Evolutionary conservation across 2,113 vertebrate genomes (phyloP), one percentile per base, ranked within the genome.

Genomic region (Clarias macrocephalus): DNA sequence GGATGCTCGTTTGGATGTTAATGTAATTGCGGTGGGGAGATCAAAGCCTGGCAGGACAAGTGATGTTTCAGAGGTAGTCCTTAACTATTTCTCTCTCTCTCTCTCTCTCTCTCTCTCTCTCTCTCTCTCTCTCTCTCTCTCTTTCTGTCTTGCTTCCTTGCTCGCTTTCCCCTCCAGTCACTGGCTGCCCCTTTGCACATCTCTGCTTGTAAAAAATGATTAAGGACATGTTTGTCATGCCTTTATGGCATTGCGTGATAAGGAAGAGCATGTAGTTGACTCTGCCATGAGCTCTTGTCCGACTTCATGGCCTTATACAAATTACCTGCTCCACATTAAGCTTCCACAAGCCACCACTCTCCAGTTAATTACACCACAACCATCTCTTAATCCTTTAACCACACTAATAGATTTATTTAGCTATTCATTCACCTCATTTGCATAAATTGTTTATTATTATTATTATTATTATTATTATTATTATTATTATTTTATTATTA

Each of bases 131-230:
- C n/a, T n/a, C 62, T 68, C 84, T 86, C 37, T 96, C 96, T 96
- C 97, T 96, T 95, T 97, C 97, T 96, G 96, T 98, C 96, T 95
- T 91, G 85, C 82, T 85, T 97, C 97, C 96, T 95, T 96, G 95
- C 96, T 95, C 60, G 66, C 88, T 85, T 37, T 96, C 96, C 97
- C 97, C 97, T 97, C 96, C 94, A 96, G 97, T 97, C 96, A 97
- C 96, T 95, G 95, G 95, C 96, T 97, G 93, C 94, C 97, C 97
- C 97, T 96, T 96, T 96, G 96, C 97, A 96, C 97, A 98, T 98
- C 97, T 96, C 96, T 95, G 96, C 97, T 99, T 96, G 94, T 99
- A 99, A 99, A 99, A 98, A 97, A 97, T 98, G 97, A 98, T 97
- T 97, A 98, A 97, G 97, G 97, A 97, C 95, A 96, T 97, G 96